Percentiles rank a stretch among this genome's conserved stretches.
Conservation (phyloP, 1,140 invertebrate species). For the Cecropterus lyciades region DNA sequence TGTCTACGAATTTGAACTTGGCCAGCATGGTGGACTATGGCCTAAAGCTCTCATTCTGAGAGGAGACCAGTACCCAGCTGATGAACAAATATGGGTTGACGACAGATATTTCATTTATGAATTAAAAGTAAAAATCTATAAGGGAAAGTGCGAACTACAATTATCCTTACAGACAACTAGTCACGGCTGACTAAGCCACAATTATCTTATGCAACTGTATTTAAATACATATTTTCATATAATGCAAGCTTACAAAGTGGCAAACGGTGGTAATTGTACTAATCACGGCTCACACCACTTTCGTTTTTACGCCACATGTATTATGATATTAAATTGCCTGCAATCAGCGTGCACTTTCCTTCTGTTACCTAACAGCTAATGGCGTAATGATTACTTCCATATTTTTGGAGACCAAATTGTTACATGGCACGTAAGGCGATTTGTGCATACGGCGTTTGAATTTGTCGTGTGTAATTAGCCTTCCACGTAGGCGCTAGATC, state of each 20-base stretch:
- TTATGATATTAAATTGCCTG: slow-evolving; percentile 8
- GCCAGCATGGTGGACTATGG: too few relatives aligned
- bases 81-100: too few relatives aligned
- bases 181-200: not conserved
- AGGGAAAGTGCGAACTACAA: too few relatives aligned
- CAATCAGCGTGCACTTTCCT: slow-evolving; percentile 9
- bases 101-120: too few relatives aligned
- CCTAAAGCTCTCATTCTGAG: too few relatives aligned
- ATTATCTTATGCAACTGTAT: not conserved
- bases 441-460: not conserved
- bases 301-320: slow-evolving; percentile 15
- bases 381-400: slow-evolving; percentile 4
- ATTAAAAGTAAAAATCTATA: too few relatives aligned
- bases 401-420: slow-evolving; percentile 14
- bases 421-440: not conserved
- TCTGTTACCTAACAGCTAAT: slow-evolving; percentile 14
- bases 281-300: slow-evolving; percentile 22
- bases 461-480: too few relatives aligned
- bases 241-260: not conserved
- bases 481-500: too few relatives aligned
- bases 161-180: too few relatives aligned
- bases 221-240: not conserved
- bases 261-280: not conserved
- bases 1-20: too few relatives aligned
- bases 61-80: too few relatives aligned